Percentiles rank a stretch among this genome's conserved stretches.
These are phyloP conservation scores for Halisarca cf. caerulea DNA, from an alignment of 37 sponge, comb jelly and placozoan genomes.

Conservation along the genomic window DNA sequence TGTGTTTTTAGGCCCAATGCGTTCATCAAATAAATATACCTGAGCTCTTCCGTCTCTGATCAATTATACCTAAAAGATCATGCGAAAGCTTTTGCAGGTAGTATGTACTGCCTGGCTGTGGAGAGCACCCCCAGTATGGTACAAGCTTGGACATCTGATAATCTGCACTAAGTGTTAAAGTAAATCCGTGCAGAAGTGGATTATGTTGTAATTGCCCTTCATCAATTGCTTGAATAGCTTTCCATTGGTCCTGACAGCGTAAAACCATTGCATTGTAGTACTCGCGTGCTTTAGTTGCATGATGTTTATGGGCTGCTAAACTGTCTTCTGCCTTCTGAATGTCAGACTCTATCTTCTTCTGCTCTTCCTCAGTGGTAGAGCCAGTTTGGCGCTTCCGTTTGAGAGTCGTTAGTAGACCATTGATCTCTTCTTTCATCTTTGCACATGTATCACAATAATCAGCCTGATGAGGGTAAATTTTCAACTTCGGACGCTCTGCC, in stretches of 20 bases:
- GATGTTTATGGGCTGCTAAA: conserved; percentile 14
- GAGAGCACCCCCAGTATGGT: conserved; percentile 32
- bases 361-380: not conserved
- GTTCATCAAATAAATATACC: not conserved
- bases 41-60: not conserved
- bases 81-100: conserved; percentile 22
- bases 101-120: conserved; percentile 30
- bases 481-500: conserved; percentile 21
- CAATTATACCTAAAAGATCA: not conserved
- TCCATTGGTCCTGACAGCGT: conserved; percentile 35
- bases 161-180: conserved; percentile 38
- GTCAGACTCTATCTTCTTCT: not conserved
- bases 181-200: too few relatives aligned
- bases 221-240: conserved; percentile 2
- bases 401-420: not conserved
- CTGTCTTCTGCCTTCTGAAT: not conserved
- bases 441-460: conserved; percentile 54
- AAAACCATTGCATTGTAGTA: conserved; percentile 38
- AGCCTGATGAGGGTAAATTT: conserved; percentile 38
- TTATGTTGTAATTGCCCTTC: not conserved
- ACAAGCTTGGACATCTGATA: conserved; percentile 42
- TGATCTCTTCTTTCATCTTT: conserved; percentile 22
- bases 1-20: conserved; percentile 36
- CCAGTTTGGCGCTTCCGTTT: conserved; percentile 35
- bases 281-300: too few relatives aligned